Evolutionary conservation across 2,797 vertebrate species (phyloP), one percentile per base, ranked within the genome.

Genomic region (Falco cherrug): DNA sequence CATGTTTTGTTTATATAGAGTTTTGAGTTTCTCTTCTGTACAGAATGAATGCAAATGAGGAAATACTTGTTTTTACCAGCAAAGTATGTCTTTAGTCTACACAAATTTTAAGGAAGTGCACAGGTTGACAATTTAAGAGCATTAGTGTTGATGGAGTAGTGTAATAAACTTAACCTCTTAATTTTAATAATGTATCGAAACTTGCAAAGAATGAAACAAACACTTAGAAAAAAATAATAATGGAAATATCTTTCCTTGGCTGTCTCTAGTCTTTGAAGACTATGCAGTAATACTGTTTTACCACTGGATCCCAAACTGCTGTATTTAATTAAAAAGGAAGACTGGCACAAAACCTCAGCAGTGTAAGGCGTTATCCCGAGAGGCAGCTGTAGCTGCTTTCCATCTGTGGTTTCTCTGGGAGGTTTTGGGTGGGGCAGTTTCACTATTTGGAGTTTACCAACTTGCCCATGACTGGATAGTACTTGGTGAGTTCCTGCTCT

Each of bases 391-490:
- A 82, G 31, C 83, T 92, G 41, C 75, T 91, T 85, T 87, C 53
- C 24, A 25, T 65, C 65, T 57, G 73, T 2, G 7, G 20, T 86
- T 89, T 83, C 45, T 80, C 67, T 54, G 64, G 28, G 68, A 90
- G 51, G 29, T 77, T 89, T 78, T 71, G 83, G 90, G 94, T 84
- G 95, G 63, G 87, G 87, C 83, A 87, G 92, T 97, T 97, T 97
- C 87, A 77, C 31, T 95, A 0, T 29, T 24, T 68, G 21, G 37
- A 28, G 17, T 77, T 84, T 47, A 67, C 1, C 1, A 59, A 87
- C 8, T 9, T 91, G 43, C 11, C 59, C 11, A 0, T 67, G 74
- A 65, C 61, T 69, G 5, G 39, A 13, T 41, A 20, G 17, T 33
- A 8, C 35, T 41, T 61, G 37, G 26, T 41, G 73, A 69, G 28